Evolutionary conservation across 2,113 vertebrate genomes (phyloP), one percentile per base, ranked within the genome.

Genomic region (Tetrao urogallus): DNA sequence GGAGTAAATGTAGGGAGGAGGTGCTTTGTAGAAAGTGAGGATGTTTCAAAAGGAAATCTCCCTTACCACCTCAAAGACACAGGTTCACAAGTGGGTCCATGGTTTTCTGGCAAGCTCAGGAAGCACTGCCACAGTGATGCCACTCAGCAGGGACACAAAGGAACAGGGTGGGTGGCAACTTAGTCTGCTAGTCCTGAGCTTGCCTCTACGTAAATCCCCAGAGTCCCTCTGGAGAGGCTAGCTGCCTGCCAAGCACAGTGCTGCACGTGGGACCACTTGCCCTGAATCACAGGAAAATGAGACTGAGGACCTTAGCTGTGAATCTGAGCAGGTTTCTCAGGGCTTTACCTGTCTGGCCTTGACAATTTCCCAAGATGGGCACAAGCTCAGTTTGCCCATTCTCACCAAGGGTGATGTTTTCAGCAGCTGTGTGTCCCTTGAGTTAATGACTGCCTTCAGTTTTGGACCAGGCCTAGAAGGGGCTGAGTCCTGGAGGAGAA

Each of bases 141-240:
- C 6, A 0, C 43, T 11, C 0, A 0, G 0, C 1, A 36, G 45
- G 9, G 28, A 11, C 38, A n/a, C 2, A 0, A 50, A 6, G n/a
- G 24, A 8, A 4, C 0, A 8, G 43, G 32, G 4, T 1, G 19
- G n/a, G 30, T 4, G 67, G 47, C 42, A 64, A 24, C 1, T 21
- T 52, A 17, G 28, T 42, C 60, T 32, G 1, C 30, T 2, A 7
- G 8, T 2, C 16, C 50, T 11, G n/a, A 22, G 10, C 18, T 52
- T 36, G 27, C 10, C 27, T 19, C 19, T 0, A 0, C 28, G 4
- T 0, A 17, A 64, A 45, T 6, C 4, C 47, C 50, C 74, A 52
- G 18, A 3, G 18, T 8, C 0, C 24, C 38, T 6, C 52, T 8
- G 47, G 48, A 38, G 34, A 50, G 1, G 21, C 5, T 27, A 40